These are phyloP conservation scores for Catonia carolina DNA, from an alignment of 2,888 invertebrate species.

Conservation along the genomic window DNA sequence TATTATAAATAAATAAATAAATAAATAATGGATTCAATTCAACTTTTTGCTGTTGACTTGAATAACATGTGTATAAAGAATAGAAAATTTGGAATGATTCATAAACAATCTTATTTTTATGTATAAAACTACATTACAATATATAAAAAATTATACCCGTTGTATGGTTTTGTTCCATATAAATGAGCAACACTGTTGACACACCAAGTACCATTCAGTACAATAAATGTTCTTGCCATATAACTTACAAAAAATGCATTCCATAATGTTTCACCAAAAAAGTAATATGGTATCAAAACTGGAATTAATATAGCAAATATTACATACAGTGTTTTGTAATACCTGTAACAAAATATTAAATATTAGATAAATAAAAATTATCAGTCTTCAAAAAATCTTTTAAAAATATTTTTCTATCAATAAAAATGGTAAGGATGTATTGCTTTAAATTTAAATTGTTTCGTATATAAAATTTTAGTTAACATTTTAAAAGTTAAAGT, in stretches of 20 bases:
- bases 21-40: too few relatives aligned
- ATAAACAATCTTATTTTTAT: too few relatives aligned
- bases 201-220: slow-evolving; percentile 71
- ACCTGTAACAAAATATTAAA: slow-evolving; percentile 48
- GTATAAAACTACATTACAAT: too few relatives aligned
- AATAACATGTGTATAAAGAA: too few relatives aligned
- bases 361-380: not conserved
- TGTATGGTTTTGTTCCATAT: slow-evolving; percentile 71
- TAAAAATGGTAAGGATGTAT: not conserved
- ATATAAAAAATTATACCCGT: too few relatives aligned
- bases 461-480: not conserved
- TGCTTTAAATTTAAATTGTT: not conserved
- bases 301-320: slow-evolving; percentile 56
- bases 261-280: slow-evolving; percentile 59
- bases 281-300: slow-evolving; percentile 55
- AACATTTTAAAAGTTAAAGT: too few relatives aligned
- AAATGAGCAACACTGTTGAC: slow-evolving; percentile 78
- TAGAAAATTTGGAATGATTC: too few relatives aligned
- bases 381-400: not conserved
- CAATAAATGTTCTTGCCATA: slow-evolving; percentile 53
- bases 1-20: too few relatives aligned
- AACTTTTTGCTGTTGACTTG: too few relatives aligned
- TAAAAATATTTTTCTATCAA: not conserved
- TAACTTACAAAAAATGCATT: slow-evolving; percentile 56
- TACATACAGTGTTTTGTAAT: slow-evolving; percentile 55